phyloP scores from a whole-genome alignment of 2,113 vertebrate genomes.

The Anseranas semipalmata region DNA sequence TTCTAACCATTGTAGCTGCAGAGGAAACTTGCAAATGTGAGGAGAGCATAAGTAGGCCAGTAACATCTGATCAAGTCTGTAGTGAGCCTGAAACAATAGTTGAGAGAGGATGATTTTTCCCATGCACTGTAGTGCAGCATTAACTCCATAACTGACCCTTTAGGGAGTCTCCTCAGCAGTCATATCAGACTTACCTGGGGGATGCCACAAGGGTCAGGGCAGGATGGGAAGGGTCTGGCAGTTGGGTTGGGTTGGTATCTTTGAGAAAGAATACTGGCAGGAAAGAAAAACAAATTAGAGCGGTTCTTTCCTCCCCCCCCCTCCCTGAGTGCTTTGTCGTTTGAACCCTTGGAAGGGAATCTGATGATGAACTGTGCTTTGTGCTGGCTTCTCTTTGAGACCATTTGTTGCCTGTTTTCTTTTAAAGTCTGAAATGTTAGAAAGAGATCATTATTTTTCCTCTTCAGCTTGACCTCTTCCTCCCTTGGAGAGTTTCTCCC shows the following conservation, averaged over 20 bases:
- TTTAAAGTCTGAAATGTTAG: constrained; percentile 42
- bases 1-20: not conserved
- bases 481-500: not conserved
- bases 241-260: not conserved
- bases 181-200: not conserved
- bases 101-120: not conserved
- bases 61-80: not conserved
- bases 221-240: not conserved
- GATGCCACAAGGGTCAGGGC: not conserved
- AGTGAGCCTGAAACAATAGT: not conserved
- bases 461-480: constrained; percentile 43
- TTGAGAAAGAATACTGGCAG: not conserved
- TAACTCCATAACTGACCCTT: not conserved
- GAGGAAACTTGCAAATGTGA: constrained; percentile 1
- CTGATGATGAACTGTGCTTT: constrained; percentile 12
- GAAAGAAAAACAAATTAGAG: constrained; percentile 27
- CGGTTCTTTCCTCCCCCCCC: not conserved
- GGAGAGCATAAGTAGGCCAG: not conserved
- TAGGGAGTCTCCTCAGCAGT: not conserved
- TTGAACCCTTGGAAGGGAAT: constrained; percentile 17
- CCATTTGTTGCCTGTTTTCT: constrained; percentile 25
- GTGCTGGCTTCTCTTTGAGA: constrained; percentile 38
- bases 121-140: not conserved
- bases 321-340: not conserved
- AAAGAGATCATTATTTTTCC: constrained; percentile 48